A percentile compares a stretch with the other conserved stretches of the same genome.
phyloP scores from a whole-genome alignment of 2,797 vertebrate genomes.

The Diplodus puntazzo region DNA sequence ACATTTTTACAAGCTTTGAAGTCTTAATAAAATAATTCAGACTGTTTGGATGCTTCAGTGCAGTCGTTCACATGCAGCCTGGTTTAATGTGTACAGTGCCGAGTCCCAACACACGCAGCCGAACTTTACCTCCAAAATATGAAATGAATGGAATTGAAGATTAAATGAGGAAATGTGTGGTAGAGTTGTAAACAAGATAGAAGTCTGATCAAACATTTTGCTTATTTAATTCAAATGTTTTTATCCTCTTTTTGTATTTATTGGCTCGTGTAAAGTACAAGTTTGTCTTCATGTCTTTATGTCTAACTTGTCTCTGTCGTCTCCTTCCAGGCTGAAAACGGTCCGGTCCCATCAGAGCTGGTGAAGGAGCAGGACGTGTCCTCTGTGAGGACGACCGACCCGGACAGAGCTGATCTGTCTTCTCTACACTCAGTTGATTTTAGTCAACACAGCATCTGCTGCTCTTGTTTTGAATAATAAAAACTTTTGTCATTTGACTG shows the following conservation, averaged over 20 bases:
- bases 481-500: slow-evolving; percentile 6
- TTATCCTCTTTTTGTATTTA: neutral
- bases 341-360: slow-evolving; percentile 58
- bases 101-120: too few species aligned
- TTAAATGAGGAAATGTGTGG: too few species aligned
- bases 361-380: slow-evolving; percentile 54
- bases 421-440: slow-evolving; percentile 7
- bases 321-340: slow-evolving; percentile 75
- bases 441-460: slow-evolving; percentile 73
- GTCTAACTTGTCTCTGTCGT: neutral
- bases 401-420: neutral
- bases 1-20: too few species aligned
- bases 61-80: too few species aligned
- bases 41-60: too few species aligned
- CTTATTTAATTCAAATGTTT: too few species aligned
- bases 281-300: neutral
- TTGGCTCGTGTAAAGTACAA: too few species aligned
- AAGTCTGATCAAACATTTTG: neutral
- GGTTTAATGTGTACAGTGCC: too few species aligned
- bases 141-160: too few species aligned
- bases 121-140: too few species aligned
- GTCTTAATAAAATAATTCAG: too few species aligned
- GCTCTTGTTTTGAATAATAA: slow-evolving; percentile 51
- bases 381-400: slow-evolving; percentile 65
- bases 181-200: too few species aligned